phyloP scores from a whole-genome alignment of 64 coral and sea anemone genomes.

The Dendrophyllia cribrosa region DNA sequence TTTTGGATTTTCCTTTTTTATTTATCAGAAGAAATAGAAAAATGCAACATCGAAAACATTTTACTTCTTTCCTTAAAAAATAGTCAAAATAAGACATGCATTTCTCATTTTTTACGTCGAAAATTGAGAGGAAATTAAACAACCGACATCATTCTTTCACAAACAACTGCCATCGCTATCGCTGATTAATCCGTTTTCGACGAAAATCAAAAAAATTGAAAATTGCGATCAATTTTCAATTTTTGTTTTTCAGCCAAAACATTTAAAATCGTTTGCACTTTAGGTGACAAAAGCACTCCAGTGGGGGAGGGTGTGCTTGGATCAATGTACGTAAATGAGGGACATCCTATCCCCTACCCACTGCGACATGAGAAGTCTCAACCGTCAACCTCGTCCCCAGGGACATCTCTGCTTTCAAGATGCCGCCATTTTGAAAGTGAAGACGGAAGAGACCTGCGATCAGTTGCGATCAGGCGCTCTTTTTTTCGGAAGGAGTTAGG shows the following conservation, averaged over 20 bases:
- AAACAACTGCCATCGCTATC: not conserved
- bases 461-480: not conserved
- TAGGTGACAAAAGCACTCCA: not conserved
- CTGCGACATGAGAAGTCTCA: too few relatives aligned
- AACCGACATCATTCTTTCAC: not conserved
- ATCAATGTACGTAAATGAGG: too few relatives aligned
- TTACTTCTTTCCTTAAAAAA: not conserved
- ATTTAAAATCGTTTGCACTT: conserved; percentile 9
- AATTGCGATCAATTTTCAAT: not conserved
- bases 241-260: not conserved
- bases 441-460: too few relatives aligned
- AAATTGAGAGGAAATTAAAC: not conserved
- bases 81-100: not conserved
- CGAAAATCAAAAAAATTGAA: not conserved
- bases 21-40: not conserved
- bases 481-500: too few relatives aligned
- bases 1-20: conserved; percentile 4
- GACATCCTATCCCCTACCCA: too few relatives aligned
- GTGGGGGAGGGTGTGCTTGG: not conserved
- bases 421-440: not conserved
- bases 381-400: too few relatives aligned
- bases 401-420: too few relatives aligned
- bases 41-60: not conserved
- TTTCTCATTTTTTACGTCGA: not conserved
- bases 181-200: not conserved